Conservation (phyloP, 2,888 invertebrate species). For the Meloe dianella region DNA sequence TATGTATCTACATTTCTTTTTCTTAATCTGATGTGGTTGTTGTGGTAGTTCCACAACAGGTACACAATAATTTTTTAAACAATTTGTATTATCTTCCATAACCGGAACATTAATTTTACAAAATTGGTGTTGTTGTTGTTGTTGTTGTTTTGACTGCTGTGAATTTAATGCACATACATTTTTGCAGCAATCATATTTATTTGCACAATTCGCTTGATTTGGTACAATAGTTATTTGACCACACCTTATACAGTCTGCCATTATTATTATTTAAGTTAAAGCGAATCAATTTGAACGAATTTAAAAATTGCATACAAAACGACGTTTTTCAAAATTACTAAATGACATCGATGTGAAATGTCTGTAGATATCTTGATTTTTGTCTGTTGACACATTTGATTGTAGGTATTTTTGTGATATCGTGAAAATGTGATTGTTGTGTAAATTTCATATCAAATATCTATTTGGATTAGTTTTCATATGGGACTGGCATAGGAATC, state of each 20-base stretch:
- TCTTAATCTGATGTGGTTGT: constrained; percentile 33
- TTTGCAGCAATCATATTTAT: constrained; percentile 26
- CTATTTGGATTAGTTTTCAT: too few species aligned
- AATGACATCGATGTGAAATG: neutral
- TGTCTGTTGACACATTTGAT: too few species aligned
- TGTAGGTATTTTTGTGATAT: too few species aligned
- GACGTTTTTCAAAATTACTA: too few species aligned
- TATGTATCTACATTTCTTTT: constrained; percentile 57
- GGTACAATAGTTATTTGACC: constrained; percentile 34
- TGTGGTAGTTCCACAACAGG: constrained; percentile 37
- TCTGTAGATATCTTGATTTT: neutral
- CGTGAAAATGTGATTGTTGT: too few species aligned
- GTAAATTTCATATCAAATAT: too few species aligned
- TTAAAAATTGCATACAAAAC: neutral
- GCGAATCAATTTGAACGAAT: neutral
- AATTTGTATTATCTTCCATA: too few species aligned
- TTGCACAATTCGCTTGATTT: constrained; percentile 35
- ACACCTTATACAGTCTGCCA: constrained; percentile 46
- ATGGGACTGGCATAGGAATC: too few species aligned
- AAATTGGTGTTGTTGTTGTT: too few species aligned
- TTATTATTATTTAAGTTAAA: constrained; percentile 23
- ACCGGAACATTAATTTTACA: too few species aligned
- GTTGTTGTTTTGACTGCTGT: too few species aligned
- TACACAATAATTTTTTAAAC: constrained; percentile 46
- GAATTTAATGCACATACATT: too few species aligned